Percentiles rank a stretch among this genome's conserved stretches.
These are phyloP conservation scores for Falco rusticolus DNA, from an alignment of 2,797 vertebrate genomes.

Conservation along the genomic window DNA sequence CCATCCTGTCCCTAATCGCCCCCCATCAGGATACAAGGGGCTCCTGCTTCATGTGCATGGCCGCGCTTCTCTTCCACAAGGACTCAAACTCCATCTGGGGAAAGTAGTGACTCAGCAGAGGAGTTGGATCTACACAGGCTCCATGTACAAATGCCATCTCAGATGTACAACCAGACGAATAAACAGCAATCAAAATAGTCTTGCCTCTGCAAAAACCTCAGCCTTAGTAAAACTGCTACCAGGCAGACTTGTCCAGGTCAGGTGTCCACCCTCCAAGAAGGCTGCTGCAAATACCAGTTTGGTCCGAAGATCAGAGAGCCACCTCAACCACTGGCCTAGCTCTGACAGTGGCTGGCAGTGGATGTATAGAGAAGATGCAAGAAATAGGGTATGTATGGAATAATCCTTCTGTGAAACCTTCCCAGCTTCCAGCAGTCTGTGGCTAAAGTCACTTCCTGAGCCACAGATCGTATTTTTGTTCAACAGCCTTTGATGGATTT, in stretches of 20 bases:
- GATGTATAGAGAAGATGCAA: not conserved
- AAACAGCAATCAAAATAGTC: not conserved
- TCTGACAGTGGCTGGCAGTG: not conserved
- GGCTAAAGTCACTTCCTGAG: slow-evolving; percentile 50
- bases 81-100: not conserved
- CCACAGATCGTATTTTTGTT: not conserved
- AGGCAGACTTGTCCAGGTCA: not conserved
- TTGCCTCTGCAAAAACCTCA: not conserved
- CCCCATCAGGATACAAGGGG: not conserved
- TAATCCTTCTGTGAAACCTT: not conserved
- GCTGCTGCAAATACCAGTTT: not conserved
- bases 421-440: not conserved
- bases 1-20: not conserved
- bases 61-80: not conserved
- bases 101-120: not conserved
- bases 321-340: not conserved
- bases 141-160: fast-evolving
- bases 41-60: not conserved
- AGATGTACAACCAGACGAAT: not conserved
- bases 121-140: not conserved
- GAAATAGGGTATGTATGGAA: not conserved
- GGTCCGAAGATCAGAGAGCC: not conserved
- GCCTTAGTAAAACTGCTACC: no score
- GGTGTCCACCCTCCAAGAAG: not conserved
- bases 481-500: slow-evolving; percentile 28